phyloP scores from a whole-genome alignment of 2,888 invertebrate species.

The Drosophila fulvimacula region DNA sequence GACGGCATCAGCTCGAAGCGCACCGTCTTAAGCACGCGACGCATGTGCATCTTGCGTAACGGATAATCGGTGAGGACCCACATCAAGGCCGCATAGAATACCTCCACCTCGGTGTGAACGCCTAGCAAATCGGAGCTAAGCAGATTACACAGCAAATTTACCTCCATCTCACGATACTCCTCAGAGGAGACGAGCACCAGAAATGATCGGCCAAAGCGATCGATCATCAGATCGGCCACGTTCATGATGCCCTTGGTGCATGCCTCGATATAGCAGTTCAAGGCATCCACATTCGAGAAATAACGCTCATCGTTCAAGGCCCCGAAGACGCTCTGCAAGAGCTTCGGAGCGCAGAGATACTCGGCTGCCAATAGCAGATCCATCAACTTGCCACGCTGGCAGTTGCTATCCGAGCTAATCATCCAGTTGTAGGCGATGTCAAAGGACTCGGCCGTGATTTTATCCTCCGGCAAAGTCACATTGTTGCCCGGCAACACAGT shows the following conservation, averaged over 20 bases:
- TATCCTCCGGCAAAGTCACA: neutral
- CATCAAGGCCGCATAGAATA: constrained; percentile 2
- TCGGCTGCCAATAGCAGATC: neutral
- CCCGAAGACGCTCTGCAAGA: neutral
- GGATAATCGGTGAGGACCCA: constrained; percentile 8
- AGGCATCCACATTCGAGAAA: neutral
- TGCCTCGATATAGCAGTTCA: constrained; percentile 3
- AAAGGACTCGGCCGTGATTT: neutral
- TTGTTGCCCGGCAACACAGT: accelerated
- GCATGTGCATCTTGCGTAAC: neutral
- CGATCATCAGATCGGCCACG: constrained; percentile 3
- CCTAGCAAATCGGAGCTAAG: constrained; percentile 2
- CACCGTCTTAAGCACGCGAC: neutral
- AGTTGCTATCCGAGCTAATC: neutral
- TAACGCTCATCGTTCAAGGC: neutral
- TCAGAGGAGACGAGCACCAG: neutral
- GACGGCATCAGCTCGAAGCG: constrained; percentile 17
- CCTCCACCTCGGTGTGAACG: constrained; percentile 12
- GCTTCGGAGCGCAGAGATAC: constrained; percentile 1
- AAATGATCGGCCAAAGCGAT: neutral
- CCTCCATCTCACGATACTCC: neutral
- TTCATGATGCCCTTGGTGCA: neutral
- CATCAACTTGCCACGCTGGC: neutral
- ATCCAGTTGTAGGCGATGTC: constrained; percentile 11
- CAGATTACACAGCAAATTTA: neutral